Evolutionary conservation across 2,113 vertebrate genomes (phyloP), one percentile per base, ranked within the genome.

Genomic region (Cyanoliseus patagonus): DNA sequence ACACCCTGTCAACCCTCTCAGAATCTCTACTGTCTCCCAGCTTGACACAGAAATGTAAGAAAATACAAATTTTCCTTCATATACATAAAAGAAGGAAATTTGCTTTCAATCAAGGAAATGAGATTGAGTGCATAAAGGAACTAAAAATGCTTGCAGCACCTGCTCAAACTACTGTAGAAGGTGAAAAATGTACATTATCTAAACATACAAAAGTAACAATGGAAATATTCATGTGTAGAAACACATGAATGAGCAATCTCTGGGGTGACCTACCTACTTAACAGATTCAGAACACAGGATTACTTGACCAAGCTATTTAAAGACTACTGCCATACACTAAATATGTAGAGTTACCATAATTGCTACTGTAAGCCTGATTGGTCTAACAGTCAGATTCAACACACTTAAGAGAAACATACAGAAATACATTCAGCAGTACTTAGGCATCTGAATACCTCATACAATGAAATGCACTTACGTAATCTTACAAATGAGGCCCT

Each of bases 1-100:
- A 95, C 61, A 92, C 63, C 79, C 70, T 85, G 92, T 95, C 91
- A 80, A 37, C 72, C 84, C 86, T 86, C 76, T 87, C 76, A 93
- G 88, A 95, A 88, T 47, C 61, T 74, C 83, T 79, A 82, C 91
- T 95, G 90, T 94, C 93, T 96, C 88, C 88, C 97, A 97, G 91
- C 55, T 97, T 94, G 82, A 90, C 39, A 35, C 37, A 94, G 74
- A 73, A 97, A 96, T 61, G 80, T 78, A 95, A 84, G 90, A 96
- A 96, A 96, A 96, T 31, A 61, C 74, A 83, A 97, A 79, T 16
- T 37, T 85, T 88, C 30, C 31, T 89, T 85, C 75, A 66, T 49
- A 64, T 46, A 96, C 94, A 86, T 67, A 92, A 59, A 17, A 73
- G 37, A 89, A 90, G 77, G 30, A 94, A 70, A 92, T 66, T 92